Evolutionary conservation across 2,888 invertebrate genomes (phyloP).

Genomic region (Drosophila neotestacea): DNA sequence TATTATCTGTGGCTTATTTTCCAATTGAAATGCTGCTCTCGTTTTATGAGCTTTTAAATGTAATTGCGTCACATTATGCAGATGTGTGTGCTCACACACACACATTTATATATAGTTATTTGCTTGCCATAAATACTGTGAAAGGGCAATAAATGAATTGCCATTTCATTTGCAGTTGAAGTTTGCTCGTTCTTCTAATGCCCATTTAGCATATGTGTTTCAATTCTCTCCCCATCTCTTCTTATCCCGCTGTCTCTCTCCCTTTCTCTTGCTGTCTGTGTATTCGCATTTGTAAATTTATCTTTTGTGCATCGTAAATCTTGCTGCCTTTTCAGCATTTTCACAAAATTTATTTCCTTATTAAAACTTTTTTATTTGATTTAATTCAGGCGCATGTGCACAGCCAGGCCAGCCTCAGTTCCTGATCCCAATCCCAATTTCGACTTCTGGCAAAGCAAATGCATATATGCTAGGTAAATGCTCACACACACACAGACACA

Average conservation of each 20-base stretch:
- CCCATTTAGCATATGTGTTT: slow-evolving; percentile 58
- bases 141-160: slow-evolving; percentile 73
- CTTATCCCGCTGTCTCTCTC: not conserved
- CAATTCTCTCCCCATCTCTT: not conserved
- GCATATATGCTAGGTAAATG: slow-evolving; percentile 48
- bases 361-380: slow-evolving; percentile 81
- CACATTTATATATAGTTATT: slow-evolving; percentile 58
- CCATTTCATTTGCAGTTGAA: slow-evolving; percentile 74
- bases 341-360: slow-evolving; percentile 78
- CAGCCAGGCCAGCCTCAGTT: slow-evolving; percentile 8
- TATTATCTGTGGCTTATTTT: slow-evolving; percentile 47
- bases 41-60: slow-evolving; percentile 68
- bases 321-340: slow-evolving; percentile 78
- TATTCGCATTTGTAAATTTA: slow-evolving; percentile 64
- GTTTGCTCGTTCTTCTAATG: slow-evolving; percentile 52
- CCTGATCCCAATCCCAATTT: slow-evolving; percentile 25
- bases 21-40: slow-evolving; percentile 48
- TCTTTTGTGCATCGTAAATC: slow-evolving; percentile 79
- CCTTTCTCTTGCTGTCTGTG: slow-evolving; percentile 18
- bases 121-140: slow-evolving; percentile 71
- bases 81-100: slow-evolving; percentile 39
- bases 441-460: slow-evolving; percentile 26
- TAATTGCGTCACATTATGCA: slow-evolving; percentile 72
- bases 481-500: slow-evolving; percentile 19
- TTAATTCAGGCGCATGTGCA: slow-evolving; percentile 71